These are phyloP conservation scores for Platycnemis pennipes DNA, from an alignment of 2,888 invertebrate genomes.

Conservation along the genomic window DNA sequence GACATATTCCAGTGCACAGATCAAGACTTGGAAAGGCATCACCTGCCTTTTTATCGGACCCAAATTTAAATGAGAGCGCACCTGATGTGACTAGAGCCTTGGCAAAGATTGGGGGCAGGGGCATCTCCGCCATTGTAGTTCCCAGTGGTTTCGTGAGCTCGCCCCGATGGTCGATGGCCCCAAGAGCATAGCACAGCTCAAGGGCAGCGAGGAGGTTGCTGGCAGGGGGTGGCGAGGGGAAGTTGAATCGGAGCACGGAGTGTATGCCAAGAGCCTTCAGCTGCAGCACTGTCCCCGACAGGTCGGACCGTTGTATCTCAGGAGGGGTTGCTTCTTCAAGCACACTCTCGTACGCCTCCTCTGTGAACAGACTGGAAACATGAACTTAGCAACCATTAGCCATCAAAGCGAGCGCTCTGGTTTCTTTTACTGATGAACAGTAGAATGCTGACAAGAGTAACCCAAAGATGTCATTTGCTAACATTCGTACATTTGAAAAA, in stretches of 20 bases:
- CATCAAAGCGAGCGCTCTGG: too few species aligned
- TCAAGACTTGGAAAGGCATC: too few species aligned
- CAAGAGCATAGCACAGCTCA: slow-evolving; percentile 93
- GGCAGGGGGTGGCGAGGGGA: slow-evolving; percentile 95
- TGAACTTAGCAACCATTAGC: too few species aligned
- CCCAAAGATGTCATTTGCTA: too few species aligned
- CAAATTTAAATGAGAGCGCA: slow-evolving; percentile 74
- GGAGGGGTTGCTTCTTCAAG: slow-evolving; percentile 89
- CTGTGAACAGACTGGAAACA: slow-evolving; percentile 86
- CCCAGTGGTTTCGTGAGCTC: slow-evolving; percentile 90
- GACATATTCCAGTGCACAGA: too few species aligned
- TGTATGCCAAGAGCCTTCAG: slow-evolving; percentile 96
- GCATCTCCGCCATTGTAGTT: slow-evolving; percentile 93
- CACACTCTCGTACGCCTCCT: slow-evolving; percentile 83
- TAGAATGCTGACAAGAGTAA: too few species aligned
- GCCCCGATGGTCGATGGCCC: slow-evolving; percentile 89
- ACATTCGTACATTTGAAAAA: too few species aligned
- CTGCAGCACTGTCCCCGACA: slow-evolving; percentile 92
- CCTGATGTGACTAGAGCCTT: slow-evolving; percentile 91
- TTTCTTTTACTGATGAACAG: too few species aligned
- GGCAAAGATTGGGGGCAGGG: slow-evolving; percentile 91
- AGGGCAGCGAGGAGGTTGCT: slow-evolving; percentile 91
- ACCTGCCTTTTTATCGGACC: too few species aligned
- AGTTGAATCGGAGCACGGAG: slow-evolving; percentile 94
- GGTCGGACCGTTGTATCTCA: slow-evolving; percentile 94